phyloP scores from a whole-genome alignment of 2,888 invertebrate genomes.

The Heliconius aoede region DNA sequence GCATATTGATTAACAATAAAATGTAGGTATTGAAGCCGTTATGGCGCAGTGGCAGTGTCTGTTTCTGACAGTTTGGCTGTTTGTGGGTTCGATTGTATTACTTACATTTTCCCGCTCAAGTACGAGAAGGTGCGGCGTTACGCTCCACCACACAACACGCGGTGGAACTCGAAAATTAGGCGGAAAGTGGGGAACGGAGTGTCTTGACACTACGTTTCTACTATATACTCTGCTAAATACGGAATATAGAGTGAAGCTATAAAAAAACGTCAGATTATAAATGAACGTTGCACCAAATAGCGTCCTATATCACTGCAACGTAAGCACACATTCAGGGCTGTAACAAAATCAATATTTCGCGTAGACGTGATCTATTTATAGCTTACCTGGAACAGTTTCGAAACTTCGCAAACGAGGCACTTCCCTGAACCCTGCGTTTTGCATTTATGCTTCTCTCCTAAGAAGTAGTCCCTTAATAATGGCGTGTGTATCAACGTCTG shows the following conservation, averaged over 20 bases:
- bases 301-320: conserved; percentile 35
- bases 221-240: not conserved
- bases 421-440: conserved; percentile 87
- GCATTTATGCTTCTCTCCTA: conserved; percentile 96
- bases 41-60: not conserved
- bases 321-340: conserved; percentile 38
- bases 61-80: not conserved
- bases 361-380: conserved; percentile 48
- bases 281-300: conserved; percentile 25
- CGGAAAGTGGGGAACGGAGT: not conserved
- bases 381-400: conserved; percentile 95
- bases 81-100: not conserved
- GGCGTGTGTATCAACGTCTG: conserved; percentile 97
- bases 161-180: not conserved
- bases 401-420: conserved; percentile 97
- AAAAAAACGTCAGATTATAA: conserved; percentile 4
- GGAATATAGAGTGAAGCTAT: not conserved
- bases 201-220: not conserved
- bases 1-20: conserved; percentile 28
- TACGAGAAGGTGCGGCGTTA: not conserved
- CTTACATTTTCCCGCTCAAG: not conserved
- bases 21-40: conserved; percentile 19
- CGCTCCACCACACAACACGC: not conserved
- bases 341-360: conserved; percentile 49
- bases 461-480: conserved; percentile 95